Conservation (phyloP, 1,140 invertebrate species). For the Gryon sp. region DNA sequence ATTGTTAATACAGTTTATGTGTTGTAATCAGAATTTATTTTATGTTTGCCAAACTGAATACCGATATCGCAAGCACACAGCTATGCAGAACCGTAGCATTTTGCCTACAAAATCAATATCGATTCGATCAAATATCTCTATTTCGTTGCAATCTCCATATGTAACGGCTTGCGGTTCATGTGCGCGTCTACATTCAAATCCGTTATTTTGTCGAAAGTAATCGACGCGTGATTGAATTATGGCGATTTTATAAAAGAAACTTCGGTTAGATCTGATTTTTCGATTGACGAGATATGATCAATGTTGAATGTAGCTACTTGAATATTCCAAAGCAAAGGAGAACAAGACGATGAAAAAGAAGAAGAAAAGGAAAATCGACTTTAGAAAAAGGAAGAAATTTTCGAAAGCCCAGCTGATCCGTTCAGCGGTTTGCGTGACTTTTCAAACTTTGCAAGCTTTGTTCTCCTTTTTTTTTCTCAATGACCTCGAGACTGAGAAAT, state of each 20-base stretch:
- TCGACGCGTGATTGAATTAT: constrained; percentile 34
- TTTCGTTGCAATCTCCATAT: constrained; percentile 31
- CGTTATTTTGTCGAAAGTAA: constrained; percentile 29
- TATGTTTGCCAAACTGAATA: neutral
- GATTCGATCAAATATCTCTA: constrained; percentile 40
- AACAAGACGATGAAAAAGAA: neutral
- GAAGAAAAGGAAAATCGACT: neutral
- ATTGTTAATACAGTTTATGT: neutral
- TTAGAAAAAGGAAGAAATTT: constrained; percentile 7
- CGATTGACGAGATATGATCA: constrained; percentile 13
- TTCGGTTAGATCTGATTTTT: constrained; percentile 8
- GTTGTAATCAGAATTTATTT: neutral
- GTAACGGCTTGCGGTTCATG: constrained; percentile 33
- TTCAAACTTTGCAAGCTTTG: constrained; percentile 30
- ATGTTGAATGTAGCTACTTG: no score
- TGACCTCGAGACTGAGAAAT: constrained; percentile 20
- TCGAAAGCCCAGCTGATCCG: neutral
- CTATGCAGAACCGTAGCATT: neutral
- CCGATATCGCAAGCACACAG: constrained; percentile 3
- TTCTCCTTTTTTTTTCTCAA: constrained; percentile 12
- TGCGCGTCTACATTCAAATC: constrained; percentile 4
- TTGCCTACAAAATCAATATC: constrained; percentile 18
- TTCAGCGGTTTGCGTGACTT: constrained; percentile 7
- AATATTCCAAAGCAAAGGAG: neutral
- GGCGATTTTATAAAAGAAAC: constrained; percentile 1